Evolutionary conservation across 2,797 vertebrate species (phyloP).

Genomic region (Etheostoma nigrum): DNA sequence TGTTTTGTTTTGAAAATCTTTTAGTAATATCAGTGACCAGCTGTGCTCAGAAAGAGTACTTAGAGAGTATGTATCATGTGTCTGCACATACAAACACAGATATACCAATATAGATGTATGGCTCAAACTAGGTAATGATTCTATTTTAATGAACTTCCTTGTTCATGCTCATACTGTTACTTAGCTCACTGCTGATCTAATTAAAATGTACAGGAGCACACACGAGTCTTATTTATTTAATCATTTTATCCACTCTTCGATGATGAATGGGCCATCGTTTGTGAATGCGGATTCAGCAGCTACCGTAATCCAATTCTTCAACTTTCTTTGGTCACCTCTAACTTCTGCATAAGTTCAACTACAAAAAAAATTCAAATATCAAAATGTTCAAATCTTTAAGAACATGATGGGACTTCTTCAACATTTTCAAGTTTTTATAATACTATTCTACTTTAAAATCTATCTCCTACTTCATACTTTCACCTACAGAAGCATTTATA

Average conservation of each 20-base stretch:
- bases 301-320: too few relatives aligned
- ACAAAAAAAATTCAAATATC: too few relatives aligned
- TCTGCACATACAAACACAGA: constrained; percentile 3
- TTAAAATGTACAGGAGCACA: background rate
- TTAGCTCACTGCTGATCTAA: constrained; percentile 3
- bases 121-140: constrained; percentile 2
- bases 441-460: too few relatives aligned
- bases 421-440: too few relatives aligned
- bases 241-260: background rate
- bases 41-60: background rate
- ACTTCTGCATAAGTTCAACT: too few relatives aligned
- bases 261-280: background rate
- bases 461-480: too few relatives aligned
- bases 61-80: background rate
- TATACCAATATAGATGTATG: background rate
- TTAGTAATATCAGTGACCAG: background rate
- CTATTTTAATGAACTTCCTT: background rate
- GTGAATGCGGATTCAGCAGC: too few relatives aligned
- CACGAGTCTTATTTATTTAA: background rate
- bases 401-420: too few relatives aligned
- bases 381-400: too few relatives aligned
- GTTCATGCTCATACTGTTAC: constrained; percentile 15
- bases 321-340: too few relatives aligned
- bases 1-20: background rate
- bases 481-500: too few relatives aligned